A percentile compares a stretch with the other conserved stretches of the same genome.
phyloP scores from a whole-genome alignment of 2,888 invertebrate genomes.

The Platycheirus albimanus region DNA sequence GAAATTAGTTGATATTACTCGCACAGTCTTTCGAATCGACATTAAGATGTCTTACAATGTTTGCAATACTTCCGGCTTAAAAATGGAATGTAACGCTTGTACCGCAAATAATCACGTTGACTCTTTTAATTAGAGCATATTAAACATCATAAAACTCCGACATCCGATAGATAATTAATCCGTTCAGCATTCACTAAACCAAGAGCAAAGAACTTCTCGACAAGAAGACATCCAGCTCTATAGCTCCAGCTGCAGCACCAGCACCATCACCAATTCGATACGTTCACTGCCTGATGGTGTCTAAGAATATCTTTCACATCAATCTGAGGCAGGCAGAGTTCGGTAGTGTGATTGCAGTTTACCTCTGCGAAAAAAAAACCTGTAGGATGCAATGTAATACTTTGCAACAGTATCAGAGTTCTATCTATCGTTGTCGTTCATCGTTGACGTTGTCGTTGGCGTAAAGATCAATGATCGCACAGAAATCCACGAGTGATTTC shows the following conservation, averaged over 20 bases:
- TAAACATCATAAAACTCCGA: slow-evolving; percentile 55
- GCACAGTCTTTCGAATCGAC: too few relatives aligned
- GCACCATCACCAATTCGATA: slow-evolving; percentile 1
- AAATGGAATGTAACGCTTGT: slow-evolving; percentile 41
- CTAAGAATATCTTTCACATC: slow-evolving; percentile 36
- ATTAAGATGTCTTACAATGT: not conserved
- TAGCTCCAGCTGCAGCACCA: too few relatives aligned
- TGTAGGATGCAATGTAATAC: slow-evolving; percentile 68
- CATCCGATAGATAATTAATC: slow-evolving; percentile 50
- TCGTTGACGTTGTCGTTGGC: too few relatives aligned
- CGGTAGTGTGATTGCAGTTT: slow-evolving; percentile 31
- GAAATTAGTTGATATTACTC: too few relatives aligned
- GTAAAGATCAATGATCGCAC: slow-evolving; percentile 68
- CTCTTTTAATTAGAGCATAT: slow-evolving; percentile 21
- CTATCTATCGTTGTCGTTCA: slow-evolving; percentile 34
- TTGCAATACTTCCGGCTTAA: slow-evolving; percentile 41
- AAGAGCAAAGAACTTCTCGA: slow-evolving; percentile 27
- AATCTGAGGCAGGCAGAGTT: not conserved
- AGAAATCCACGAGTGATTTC: slow-evolving; percentile 51
- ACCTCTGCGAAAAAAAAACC: slow-evolving; percentile 54
- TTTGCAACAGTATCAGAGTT: slow-evolving; percentile 50
- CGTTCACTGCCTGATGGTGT: slow-evolving; percentile 45
- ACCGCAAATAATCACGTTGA: slow-evolving; percentile 30
- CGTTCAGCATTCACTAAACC: slow-evolving; percentile 16
- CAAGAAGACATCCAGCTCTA: slow-evolving; percentile 22